Evolutionary conservation across 2,797 vertebrate genomes (phyloP).

Genomic region (Triplophysa yarkandensis): DNA sequence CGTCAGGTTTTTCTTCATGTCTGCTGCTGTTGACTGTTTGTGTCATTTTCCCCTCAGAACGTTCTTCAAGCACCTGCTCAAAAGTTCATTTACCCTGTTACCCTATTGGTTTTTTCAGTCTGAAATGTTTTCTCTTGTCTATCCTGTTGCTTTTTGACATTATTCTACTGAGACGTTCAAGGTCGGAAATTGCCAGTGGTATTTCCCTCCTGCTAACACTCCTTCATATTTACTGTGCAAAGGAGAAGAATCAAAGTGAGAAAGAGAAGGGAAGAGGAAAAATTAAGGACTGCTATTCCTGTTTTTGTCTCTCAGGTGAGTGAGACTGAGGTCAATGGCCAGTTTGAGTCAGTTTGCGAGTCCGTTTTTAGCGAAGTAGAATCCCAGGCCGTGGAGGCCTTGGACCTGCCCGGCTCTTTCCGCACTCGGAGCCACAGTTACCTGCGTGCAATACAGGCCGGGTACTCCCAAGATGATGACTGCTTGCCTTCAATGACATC

Average conservation of each 20-base stretch:
- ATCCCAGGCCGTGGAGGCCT: conserved; percentile 98
- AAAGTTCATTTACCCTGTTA: conserved; percentile 14
- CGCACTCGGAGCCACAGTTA: conserved; percentile 99
- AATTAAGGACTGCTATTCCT: conserved; percentile 92
- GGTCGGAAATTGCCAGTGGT: conserved; percentile 73
- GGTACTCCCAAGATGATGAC: conserved; percentile 99
- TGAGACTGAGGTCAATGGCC: conserved; percentile 99
- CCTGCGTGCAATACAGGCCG: conserved; percentile 98
- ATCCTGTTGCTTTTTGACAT: conserved; percentile 65
- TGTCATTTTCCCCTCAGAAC: conserved; percentile 32
- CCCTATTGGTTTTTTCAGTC: conserved; percentile 57
- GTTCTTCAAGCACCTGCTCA: conserved; percentile 19
- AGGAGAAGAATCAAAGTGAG: conserved; percentile 87
- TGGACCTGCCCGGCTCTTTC: conserved; percentile 98
- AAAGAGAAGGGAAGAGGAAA: conserved; percentile 90
- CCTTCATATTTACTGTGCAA: conserved; percentile 87
- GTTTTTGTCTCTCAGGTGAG: conserved; percentile 97
- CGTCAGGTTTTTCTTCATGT: conserved; percentile 10
- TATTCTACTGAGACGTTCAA: conserved; percentile 74
- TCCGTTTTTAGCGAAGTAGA: conserved; percentile 99
- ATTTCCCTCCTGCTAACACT: conserved; percentile 80
- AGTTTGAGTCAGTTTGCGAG: conserved; percentile 99
- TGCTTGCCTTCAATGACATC: conserved; percentile 93
- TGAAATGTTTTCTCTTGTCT: conserved; percentile 60
- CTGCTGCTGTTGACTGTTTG: conserved; percentile 35